Base-by-base conservation (phyloP, 2,888 invertebrate species). In the Cryptosula pallasiana region DNA sequence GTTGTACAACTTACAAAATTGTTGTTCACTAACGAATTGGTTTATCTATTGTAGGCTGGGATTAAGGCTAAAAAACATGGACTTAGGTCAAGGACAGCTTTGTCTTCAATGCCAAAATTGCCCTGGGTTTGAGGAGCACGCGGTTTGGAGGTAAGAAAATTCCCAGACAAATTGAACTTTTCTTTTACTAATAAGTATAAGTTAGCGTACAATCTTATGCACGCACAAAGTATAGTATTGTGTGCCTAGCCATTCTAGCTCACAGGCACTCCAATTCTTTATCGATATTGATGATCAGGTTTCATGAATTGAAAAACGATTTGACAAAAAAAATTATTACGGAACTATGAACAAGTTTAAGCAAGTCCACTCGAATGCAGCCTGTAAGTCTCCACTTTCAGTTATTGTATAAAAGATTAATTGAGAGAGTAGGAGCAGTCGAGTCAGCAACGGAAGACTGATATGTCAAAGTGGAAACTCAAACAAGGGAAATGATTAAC, bases 81-180 rank as follows among this genome's bases (percentile, higher is more conserved):
- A 63, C 29, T 27, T 63, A n/a, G 27, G 63, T n/a, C 25, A 63
- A n/a, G 63, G 63, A 13, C 27, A 20, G 13, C 27, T 20, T 1
- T 63, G 63, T 27, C 27, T 63, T 13, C 63, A 63, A 13, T 63
- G 63, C 32, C 32, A 34, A 13, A 5, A 32, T 5, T 63, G 63
- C n/a, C 20, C 27, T 13, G 63, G 63, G 3, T 63, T 63, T 27
- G 13, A 5, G 5, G 63, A 63, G 32, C 63, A 63, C n/a, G 25
- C 63, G 5, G 27, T 32, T 25, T 63, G 63, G 63, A 63, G 63
- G 63, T 63, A 32, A 63, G 63, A 13, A 32, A 13, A 45, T n/a
- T n/a, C n/a, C n/a, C n/a, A n/a, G n/a, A n/a, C n/a, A n/a, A n/a
- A n/a, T n/a, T n/a, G n/a, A n/a, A n/a, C n/a, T n/a, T n/a, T n/a